These are phyloP conservation scores for Philopedon plagiatum DNA, from an alignment of 2,888 invertebrate genomes.

Conservation along the genomic window DNA sequence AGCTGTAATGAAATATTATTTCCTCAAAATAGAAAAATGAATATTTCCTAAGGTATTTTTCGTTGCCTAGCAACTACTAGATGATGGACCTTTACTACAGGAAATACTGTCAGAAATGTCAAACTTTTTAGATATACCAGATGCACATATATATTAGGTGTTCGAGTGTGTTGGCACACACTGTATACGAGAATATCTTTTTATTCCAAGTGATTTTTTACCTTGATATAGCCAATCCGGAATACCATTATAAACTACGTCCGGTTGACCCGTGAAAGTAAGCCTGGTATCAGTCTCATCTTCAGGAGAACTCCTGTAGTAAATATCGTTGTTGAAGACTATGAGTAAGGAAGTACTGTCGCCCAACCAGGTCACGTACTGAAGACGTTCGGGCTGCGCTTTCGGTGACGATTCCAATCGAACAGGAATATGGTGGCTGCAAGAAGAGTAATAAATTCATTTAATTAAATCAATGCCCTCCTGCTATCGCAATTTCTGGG, in stretches of 20 bases:
- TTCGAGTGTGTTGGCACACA: too few relatives aligned
- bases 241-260: constrained; percentile 90
- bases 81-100: too few relatives aligned
- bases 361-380: constrained; percentile 89
- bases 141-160: too few relatives aligned
- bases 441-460: not conserved
- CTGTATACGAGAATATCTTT: too few relatives aligned
- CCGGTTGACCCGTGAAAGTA: constrained; percentile 84
- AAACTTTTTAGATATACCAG: too few relatives aligned
- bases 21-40: too few relatives aligned
- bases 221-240: constrained; percentile 98
- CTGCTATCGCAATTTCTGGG: too few relatives aligned
- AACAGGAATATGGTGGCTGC: constrained; percentile 87
- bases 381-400: constrained; percentile 80
- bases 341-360: constrained; percentile 83
- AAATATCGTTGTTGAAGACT: constrained; percentile 91
- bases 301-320: constrained; percentile 82
- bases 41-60: too few relatives aligned
- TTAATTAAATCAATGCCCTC: too few relatives aligned
- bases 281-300: constrained; percentile 78
- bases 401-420: constrained; percentile 83
- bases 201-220: constrained; percentile 66
- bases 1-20: too few relatives aligned
- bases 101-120: too few relatives aligned
- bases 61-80: too few relatives aligned